Conservation (phyloP, 2,113 vertebrate species). For the Eurypyga helias region DNA sequence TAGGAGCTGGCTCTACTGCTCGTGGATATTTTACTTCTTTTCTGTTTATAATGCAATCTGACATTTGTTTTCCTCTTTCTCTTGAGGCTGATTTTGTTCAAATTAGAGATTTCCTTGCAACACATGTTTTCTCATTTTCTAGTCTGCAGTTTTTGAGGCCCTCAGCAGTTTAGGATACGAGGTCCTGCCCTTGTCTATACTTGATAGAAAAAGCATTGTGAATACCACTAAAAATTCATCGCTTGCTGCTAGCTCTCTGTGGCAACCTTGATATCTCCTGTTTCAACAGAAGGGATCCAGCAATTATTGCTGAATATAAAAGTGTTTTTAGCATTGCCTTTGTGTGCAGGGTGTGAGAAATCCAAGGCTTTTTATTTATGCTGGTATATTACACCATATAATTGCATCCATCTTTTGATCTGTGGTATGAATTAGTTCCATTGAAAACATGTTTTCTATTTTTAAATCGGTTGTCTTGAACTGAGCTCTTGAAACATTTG, state of each 20-base stretch:
- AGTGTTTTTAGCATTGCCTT: constrained; percentile 29
- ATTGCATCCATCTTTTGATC: constrained; percentile 69
- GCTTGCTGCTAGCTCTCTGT: constrained; percentile 44
- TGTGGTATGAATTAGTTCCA: constrained; percentile 64
- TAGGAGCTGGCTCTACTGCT: background rate
- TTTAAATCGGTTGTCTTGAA: constrained; percentile 50
- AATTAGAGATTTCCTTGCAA: constrained; percentile 58
- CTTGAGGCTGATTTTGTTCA: constrained; percentile 56
- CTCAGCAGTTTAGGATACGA: constrained; percentile 31
- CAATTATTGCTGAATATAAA: constrained; percentile 10
- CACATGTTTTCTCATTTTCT: constrained; percentile 59
- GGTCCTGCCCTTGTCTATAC: constrained; percentile 55
- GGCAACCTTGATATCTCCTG: constrained; percentile 44
- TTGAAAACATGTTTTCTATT: constrained; percentile 71
- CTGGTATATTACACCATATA: constrained; percentile 58
- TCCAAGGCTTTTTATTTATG: constrained; percentile 59
- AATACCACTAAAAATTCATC: constrained; percentile 15
- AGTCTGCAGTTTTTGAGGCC: constrained; percentile 26
- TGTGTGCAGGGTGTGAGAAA: constrained; percentile 62
- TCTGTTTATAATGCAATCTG: constrained; percentile 44
- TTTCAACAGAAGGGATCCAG: constrained; percentile 35
- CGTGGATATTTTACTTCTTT: background rate
- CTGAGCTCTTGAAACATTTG: constrained; percentile 41
- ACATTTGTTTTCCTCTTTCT: constrained; percentile 64
- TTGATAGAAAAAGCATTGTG: constrained; percentile 21